phyloP scores from a whole-genome alignment of 2,113 vertebrate genomes.

The Rhinichthys klamathensis region DNA sequence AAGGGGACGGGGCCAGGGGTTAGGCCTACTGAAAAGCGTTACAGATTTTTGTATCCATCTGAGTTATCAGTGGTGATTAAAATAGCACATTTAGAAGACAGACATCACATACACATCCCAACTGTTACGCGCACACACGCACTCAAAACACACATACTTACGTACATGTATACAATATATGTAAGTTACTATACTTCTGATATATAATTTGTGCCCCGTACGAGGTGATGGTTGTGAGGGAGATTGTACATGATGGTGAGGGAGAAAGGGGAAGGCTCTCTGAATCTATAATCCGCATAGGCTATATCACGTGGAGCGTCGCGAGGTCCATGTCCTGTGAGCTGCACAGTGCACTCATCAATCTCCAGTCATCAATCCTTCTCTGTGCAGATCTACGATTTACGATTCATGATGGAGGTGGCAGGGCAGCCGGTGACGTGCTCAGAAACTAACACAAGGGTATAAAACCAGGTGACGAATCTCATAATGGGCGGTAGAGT shows the following conservation, averaged over 20 bases:
- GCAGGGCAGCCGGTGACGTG: neutral
- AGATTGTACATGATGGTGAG: neutral
- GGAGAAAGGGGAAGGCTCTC: neutral
- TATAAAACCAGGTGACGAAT: neutral
- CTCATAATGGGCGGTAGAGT: neutral
- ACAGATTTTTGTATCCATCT: conserved; percentile 49
- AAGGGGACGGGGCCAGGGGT: conserved; percentile 24
- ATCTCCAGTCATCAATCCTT: neutral
- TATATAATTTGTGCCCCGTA: conserved; percentile 57
- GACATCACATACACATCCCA: conserved; percentile 54
- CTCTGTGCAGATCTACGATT: conserved; percentile 1
- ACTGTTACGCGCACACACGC: conserved; percentile 45
- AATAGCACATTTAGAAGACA: conserved; percentile 59
- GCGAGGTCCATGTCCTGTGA: neutral
- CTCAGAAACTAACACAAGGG: neutral
- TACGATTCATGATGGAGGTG: neutral
- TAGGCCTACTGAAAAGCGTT: conserved; percentile 27
- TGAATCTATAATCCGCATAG: neutral
- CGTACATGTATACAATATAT: conserved; percentile 53
- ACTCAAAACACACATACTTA: conserved; percentile 44
- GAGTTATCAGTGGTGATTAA: conserved; percentile 57
- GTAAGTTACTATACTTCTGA: conserved; percentile 56
- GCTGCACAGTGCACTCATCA: conserved; percentile 11
- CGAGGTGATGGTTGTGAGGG: neutral
- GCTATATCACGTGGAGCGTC: neutral